These are phyloP conservation scores for Zoanthus sociatus DNA, from an alignment of 92 coral and sea anemone species.

Conservation along the genomic window DNA sequence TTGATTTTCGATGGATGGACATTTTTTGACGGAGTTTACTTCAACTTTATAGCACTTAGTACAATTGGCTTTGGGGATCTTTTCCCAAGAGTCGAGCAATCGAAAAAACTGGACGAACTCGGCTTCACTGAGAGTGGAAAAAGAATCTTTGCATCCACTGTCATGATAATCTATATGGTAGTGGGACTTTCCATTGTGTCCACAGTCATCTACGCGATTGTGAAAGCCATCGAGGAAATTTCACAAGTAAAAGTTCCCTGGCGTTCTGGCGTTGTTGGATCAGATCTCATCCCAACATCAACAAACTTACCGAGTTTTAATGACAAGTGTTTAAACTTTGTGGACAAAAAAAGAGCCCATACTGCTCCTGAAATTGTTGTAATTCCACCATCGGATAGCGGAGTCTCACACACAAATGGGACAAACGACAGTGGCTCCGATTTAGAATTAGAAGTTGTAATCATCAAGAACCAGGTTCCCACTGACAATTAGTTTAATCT, in stretches of 20 bases:
- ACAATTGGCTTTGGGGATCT: conserved; percentile 92
- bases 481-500: not conserved
- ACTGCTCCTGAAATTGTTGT: conserved; percentile 9
- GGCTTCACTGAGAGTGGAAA: conserved; percentile 78
- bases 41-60: conserved; percentile 82
- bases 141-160: conserved; percentile 73
- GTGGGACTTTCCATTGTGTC: conserved; percentile 83
- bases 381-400: conserved; percentile 8
- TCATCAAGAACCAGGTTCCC: not conserved
- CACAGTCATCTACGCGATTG: conserved; percentile 73
- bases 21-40: conserved; percentile 87
- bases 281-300: not conserved
- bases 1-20: conserved; percentile 90
- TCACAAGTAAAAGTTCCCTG: conserved; percentile 65
- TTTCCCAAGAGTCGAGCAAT: conserved; percentile 81
- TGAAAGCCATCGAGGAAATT: conserved; percentile 82
- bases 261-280: conserved; percentile 31
- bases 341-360: not conserved
- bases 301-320: not conserved
- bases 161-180: conserved; percentile 75
- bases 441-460: conserved; percentile 17
- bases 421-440: not conserved
- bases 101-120: conserved; percentile 78
- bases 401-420: not conserved
- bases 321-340: not conserved